phyloP scores from a whole-genome alignment of 2,113 vertebrate species.

The Platycercus adscitus region DNA sequence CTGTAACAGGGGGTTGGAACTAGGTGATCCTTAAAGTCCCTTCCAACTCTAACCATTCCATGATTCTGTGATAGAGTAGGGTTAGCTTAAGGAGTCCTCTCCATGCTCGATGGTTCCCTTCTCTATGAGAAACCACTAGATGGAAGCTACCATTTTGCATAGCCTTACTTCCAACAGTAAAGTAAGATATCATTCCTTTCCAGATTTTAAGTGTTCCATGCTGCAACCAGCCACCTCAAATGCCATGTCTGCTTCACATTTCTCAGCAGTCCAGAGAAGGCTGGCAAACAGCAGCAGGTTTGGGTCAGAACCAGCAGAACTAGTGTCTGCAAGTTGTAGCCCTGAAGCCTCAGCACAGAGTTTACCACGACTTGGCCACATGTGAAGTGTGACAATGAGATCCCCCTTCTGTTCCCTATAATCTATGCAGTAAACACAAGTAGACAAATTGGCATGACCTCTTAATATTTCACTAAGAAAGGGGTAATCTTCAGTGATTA shows the following conservation, averaged over 20 bases:
- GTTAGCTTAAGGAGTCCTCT: not conserved
- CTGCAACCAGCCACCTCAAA: not conserved
- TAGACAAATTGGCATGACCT: not conserved
- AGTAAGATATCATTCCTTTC: not conserved
- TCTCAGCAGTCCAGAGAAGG: not conserved
- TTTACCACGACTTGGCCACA: not conserved
- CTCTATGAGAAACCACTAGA: not conserved
- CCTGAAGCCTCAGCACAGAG: rapidly evolving
- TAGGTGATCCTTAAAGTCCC: not conserved
- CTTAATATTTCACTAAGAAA: not conserved
- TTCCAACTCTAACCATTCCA: not conserved
- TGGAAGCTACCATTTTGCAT: rapidly evolving
- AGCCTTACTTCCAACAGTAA: not conserved
- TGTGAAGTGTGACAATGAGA: not conserved
- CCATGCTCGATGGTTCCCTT: not conserved
- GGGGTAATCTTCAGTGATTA: not conserved
- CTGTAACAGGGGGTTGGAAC: not conserved
- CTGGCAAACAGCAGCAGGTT: not conserved
- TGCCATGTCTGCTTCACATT: rapidly evolving
- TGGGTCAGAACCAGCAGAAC: not conserved
- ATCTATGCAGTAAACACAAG: not conserved
- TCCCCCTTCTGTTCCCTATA: not conserved
- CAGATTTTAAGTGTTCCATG: not conserved
- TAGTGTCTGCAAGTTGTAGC: rapidly evolving
- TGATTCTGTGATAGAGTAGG: not conserved